phyloP scores from a whole-genome alignment of 2,113 vertebrate genomes.

The Muscicapa adusta region DNA sequence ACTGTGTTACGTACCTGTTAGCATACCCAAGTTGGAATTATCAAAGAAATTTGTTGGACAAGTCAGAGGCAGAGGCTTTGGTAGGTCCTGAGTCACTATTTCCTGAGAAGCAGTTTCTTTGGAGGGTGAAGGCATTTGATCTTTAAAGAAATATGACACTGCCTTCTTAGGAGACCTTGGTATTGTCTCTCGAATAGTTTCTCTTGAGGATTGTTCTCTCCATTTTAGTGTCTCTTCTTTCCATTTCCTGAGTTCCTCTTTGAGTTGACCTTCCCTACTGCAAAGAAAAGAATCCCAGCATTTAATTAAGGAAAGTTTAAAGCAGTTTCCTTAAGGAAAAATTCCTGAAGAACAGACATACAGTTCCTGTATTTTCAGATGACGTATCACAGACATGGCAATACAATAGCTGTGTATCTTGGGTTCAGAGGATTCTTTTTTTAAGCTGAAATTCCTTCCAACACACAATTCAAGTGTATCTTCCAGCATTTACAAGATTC shows the following conservation, averaged over 20 bases:
- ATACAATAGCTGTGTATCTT: neutral
- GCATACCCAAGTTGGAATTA: slow-evolving; percentile 36
- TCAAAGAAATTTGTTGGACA: slow-evolving; percentile 56
- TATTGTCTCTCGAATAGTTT: neutral
- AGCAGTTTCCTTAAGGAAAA: neutral
- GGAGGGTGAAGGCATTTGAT: neutral
- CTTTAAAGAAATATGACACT: neutral
- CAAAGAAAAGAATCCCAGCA: neutral
- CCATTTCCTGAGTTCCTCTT: slow-evolving; percentile 63
- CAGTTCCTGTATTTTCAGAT: neutral
- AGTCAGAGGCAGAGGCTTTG: neutral
- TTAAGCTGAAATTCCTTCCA: neutral
- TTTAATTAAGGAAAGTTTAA: neutral
- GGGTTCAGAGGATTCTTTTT: neutral
- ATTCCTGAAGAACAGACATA: neutral
- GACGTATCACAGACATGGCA: neutral
- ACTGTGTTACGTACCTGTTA: neutral
- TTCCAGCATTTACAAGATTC: neutral
- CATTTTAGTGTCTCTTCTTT: slow-evolving; percentile 44
- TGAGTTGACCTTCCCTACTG: slow-evolving; percentile 35
- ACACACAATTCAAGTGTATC: neutral
- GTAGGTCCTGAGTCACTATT: neutral
- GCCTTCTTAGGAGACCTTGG: slow-evolving; percentile 44
- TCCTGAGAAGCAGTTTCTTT: neutral
- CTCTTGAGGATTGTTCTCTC: slow-evolving; percentile 9